Conservation (phyloP, 2,888 invertebrate species). For the Ypsolopha sequella region DNA sequence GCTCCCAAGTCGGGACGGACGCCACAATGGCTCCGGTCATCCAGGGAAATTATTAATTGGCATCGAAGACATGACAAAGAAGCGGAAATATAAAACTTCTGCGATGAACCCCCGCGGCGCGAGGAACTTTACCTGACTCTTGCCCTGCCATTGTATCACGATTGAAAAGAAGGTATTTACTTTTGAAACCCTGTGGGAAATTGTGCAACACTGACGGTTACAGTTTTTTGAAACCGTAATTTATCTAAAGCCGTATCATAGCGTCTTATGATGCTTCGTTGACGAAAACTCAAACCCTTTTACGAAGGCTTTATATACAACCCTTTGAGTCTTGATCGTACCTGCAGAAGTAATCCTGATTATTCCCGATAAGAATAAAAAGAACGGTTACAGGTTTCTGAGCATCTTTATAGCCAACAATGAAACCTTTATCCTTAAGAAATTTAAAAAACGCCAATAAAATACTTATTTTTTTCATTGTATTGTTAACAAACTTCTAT, state of each 20-base stretch:
- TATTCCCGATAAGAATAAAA: conserved; percentile 17
- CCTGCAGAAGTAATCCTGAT: conserved; percentile 26
- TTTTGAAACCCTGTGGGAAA: conserved; percentile 63
- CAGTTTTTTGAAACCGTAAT: conserved; percentile 30
- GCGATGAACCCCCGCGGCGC: conserved; percentile 54
- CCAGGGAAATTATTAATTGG: conserved; percentile 69
- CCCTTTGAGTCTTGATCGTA: conserved; percentile 33
- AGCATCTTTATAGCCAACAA: conserved; percentile 19
- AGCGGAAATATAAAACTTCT: conserved; percentile 70
- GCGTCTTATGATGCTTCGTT: conserved; percentile 26
- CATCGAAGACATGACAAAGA: conserved; percentile 56
- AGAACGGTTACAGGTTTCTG: conserved; percentile 25
- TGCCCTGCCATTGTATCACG: conserved; percentile 59
- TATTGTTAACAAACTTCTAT: background rate
- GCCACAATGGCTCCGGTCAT: conserved; percentile 65
- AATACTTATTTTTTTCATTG: conserved; percentile 16
- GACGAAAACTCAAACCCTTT: conserved; percentile 30
- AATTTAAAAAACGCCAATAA: conserved; percentile 17
- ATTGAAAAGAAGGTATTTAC: conserved; percentile 60
- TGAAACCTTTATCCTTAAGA: conserved; percentile 13
- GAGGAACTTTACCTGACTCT: conserved; percentile 67
- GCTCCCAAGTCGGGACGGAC: conserved; percentile 20
- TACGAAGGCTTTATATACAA: conserved; percentile 20
- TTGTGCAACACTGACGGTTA: conserved; percentile 54
- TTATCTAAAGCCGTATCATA: conserved; percentile 37